These are phyloP conservation scores for Cynopterus sphinx DNA, from an alignment of 2,797 vertebrate species.

Conservation along the genomic window DNA sequence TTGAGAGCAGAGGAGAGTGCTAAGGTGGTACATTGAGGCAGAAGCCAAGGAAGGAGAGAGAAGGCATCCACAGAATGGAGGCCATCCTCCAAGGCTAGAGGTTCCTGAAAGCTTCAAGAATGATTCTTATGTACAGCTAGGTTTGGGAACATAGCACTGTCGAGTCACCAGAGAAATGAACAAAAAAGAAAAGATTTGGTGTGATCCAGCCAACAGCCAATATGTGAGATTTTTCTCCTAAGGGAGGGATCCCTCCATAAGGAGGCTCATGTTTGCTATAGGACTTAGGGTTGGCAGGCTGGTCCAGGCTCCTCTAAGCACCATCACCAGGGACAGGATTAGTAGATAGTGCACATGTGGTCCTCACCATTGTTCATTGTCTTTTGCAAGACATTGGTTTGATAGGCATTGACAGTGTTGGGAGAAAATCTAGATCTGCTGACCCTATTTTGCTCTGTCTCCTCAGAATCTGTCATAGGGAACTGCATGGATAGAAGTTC, in stretches of 20 bases:
- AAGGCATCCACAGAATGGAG: not conserved
- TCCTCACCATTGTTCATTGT: not conserved
- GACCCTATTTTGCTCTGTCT: conserved; percentile 39
- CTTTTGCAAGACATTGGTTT: not conserved
- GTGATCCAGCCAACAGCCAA: not conserved
- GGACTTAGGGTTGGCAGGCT: not conserved
- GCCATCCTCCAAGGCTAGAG: not conserved
- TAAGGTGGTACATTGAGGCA: not conserved
- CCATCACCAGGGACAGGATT: not conserved
- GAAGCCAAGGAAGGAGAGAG: not conserved
- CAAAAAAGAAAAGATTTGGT: not conserved
- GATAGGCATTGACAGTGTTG: not conserved
- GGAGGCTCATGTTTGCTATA: not conserved
- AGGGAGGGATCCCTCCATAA: not conserved
- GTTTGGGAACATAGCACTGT: not conserved
- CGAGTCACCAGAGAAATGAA: not conserved
- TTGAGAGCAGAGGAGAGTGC: not conserved
- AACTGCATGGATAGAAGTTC: conserved; percentile 91
- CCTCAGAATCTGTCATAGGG: conserved; percentile 85
- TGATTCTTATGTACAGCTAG: not conserved
- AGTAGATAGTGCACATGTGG: not conserved
- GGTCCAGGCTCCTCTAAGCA: not conserved
- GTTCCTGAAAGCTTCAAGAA: not conserved
- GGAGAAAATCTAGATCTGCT: not conserved
- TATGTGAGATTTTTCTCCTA: not conserved